Conservation (phyloP, 2,113 vertebrate species). For the Ailurus styani region DNA sequence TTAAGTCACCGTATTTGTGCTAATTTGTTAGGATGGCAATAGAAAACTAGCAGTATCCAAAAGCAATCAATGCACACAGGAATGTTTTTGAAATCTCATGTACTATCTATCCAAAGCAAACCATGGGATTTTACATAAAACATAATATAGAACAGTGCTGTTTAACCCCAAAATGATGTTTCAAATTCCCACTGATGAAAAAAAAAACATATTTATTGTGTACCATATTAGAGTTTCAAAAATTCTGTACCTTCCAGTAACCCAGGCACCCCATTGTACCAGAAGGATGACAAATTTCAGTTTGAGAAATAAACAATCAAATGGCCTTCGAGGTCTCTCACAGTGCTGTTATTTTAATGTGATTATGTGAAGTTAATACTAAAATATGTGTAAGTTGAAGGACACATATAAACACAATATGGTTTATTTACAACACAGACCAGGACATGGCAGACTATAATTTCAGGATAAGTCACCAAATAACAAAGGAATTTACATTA, state of each 20-base stretch:
- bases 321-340: background rate
- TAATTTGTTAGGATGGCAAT: background rate
- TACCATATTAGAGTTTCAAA: background rate
- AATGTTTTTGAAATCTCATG: background rate
- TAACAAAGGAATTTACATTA: slow-evolving; percentile 4
- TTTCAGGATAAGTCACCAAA: background rate
- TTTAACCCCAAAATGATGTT: background rate
- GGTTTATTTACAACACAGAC: background rate
- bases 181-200: background rate
- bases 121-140: background rate
- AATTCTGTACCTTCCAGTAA: background rate
- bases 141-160: background rate
- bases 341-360: background rate
- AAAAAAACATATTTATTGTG: background rate
- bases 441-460: background rate
- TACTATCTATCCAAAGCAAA: background rate
- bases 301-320: background rate
- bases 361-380: slow-evolving; percentile 11
- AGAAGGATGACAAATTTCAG: background rate
- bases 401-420: background rate
- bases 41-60: background rate
- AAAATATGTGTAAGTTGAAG: background rate
- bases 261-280: background rate
- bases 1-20: background rate
- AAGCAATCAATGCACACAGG: background rate